Evolutionary conservation across 2,888 invertebrate species (phyloP), one percentile per base, ranked within the genome.

Genomic region (Cantharis rustica): DNA sequence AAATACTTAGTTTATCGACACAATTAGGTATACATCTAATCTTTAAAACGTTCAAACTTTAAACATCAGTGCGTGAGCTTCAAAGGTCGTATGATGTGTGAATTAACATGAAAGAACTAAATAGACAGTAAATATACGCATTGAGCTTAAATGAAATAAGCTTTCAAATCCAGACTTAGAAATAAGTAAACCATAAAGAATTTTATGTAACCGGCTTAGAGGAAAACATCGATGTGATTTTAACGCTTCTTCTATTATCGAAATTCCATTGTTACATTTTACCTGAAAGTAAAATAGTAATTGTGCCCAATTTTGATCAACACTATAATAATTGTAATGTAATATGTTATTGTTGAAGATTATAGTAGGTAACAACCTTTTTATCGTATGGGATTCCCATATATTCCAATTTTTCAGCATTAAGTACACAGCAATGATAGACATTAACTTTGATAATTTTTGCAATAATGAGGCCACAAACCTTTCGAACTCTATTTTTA

Each of bases 61-160:
- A 66, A 66, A 9, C 64, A 66, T 66, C 23, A n/a, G 10, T 66
- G 2, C n/a, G 13, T 66, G 17, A 20, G 16, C 20, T 20, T n/a
- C 64, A 66, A 66, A 66, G 23, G 64, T 66, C 64, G 13, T n/a
- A 66, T 66, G 64, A 66, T 66, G 64, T 66, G 64, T 66, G 64
- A 66, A 66, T 66, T 66, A 66, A 66, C 64, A 20, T 23, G 17
- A 66, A 66, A 20, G 20, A 66, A 47, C 47, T n/a, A 66, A 66
- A 66, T 20, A 7, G 23, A 66, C 13, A 66, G 17, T 20, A 23
- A 66, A 66, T 64, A 64, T 13, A 9, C 17, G 20, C 10, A 20
- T 23, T 13, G 20, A 15, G 64, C 17, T 66, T 66, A 66, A 66
- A 66, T 20, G 17, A 23, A 20, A n/a, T 66, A 47, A 47, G 47